Conservation (phyloP, 2,888 invertebrate genomes). For the Malacosoma neustria region DNA sequence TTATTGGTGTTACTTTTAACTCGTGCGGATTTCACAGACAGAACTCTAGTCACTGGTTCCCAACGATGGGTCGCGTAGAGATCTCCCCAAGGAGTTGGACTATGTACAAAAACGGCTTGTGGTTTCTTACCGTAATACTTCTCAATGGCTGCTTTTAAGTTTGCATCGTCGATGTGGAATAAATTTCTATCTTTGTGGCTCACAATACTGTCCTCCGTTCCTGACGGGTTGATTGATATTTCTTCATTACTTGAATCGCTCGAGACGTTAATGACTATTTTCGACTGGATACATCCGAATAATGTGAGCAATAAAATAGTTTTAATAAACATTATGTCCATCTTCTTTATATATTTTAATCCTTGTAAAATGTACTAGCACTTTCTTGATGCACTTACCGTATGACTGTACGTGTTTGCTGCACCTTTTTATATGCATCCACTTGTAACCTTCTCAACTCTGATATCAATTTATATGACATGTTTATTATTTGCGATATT, state of each 20-base stretch:
- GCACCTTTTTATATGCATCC: no score
- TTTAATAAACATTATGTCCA: not conserved
- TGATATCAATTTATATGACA: no score
- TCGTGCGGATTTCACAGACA: conserved; percentile 32
- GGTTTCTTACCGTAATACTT: conserved; percentile 41
- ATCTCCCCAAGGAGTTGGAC: conserved; percentile 42
- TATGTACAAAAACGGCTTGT: conserved; percentile 39
- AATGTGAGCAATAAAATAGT: not conserved
- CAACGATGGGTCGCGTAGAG: conserved; percentile 38
- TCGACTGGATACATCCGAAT: not conserved
- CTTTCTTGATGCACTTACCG: no score
- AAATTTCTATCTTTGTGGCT: conserved; percentile 33
- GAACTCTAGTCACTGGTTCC: conserved; percentile 37
- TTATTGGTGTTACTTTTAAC: conserved; percentile 23
- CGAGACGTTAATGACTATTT: not conserved
- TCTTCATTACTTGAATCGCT: not conserved
- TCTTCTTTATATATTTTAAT: no score
- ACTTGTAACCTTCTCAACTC: no score
- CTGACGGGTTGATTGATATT: conserved; percentile 17
- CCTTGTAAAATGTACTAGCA: no score
- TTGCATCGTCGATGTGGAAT: conserved; percentile 40
- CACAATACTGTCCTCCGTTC: conserved; percentile 31
- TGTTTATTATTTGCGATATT: no score
- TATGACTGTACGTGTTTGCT: no score
- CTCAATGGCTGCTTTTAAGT: conserved; percentile 35